A percentile compares a stretch with the other conserved stretches of the same genome.
Conservation (phyloP, 2,888 invertebrate genomes). For the Drosophila aldrichi region DNA sequence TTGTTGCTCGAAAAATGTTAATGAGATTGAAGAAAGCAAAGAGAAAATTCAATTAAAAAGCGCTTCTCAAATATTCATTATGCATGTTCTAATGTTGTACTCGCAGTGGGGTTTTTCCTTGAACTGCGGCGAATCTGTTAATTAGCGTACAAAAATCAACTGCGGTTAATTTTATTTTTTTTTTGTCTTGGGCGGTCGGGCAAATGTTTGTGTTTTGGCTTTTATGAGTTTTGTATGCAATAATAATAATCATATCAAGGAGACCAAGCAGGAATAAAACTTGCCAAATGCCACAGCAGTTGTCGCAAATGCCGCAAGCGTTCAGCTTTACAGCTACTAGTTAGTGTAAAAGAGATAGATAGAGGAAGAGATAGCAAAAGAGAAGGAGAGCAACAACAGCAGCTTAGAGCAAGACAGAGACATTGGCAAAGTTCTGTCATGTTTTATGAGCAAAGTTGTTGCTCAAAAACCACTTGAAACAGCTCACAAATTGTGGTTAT, state of each 20-base stretch:
- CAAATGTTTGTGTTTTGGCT: slow-evolving; percentile 31
- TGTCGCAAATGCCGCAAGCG: slow-evolving; percentile 37
- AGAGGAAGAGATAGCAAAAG: background rate
- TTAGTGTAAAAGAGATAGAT: slow-evolving; percentile 8
- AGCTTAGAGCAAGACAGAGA: slow-evolving; percentile 8
- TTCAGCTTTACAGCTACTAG: slow-evolving; percentile 5
- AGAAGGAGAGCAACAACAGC: no score
- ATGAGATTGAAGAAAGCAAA: slow-evolving; percentile 29
- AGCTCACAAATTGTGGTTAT: slow-evolving; percentile 56
- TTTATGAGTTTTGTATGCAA: slow-evolving; percentile 56
- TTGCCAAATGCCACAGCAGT: slow-evolving; percentile 57
- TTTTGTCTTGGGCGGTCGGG: slow-evolving; percentile 13
- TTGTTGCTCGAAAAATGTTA: slow-evolving; percentile 26
- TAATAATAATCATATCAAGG: slow-evolving; percentile 70
- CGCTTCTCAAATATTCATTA: slow-evolving; percentile 78
- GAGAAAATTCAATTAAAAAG: slow-evolving; percentile 76
- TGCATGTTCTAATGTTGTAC: slow-evolving; percentile 42
- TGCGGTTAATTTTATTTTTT: slow-evolving; percentile 47
- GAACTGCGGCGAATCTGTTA: slow-evolving; percentile 49
- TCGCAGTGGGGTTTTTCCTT: slow-evolving; percentile 4
- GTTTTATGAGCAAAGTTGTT: slow-evolving; percentile 73
- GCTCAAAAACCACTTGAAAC: slow-evolving; percentile 73
- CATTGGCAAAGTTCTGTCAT: slow-evolving; percentile 48
- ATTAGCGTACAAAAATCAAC: slow-evolving; percentile 66
- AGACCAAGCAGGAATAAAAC: slow-evolving; percentile 52